Conservation (phyloP, 2,113 vertebrate genomes). For the Prolemur simus region DNA sequence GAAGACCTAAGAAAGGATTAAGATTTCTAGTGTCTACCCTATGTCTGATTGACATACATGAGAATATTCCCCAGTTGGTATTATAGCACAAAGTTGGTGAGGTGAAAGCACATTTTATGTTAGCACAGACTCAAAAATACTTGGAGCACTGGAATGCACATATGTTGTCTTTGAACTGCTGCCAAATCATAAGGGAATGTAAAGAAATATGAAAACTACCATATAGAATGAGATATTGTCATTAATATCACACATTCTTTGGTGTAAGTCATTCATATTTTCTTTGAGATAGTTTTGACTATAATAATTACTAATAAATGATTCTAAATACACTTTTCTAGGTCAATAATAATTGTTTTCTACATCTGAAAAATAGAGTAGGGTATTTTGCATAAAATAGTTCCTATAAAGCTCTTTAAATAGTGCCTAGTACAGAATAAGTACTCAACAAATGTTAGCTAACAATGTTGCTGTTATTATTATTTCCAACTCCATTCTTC, state of each 20-base stretch:
- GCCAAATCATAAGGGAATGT: constrained; percentile 76
- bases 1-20: constrained; percentile 58
- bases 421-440: neutral
- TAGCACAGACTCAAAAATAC: constrained; percentile 80
- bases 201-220: constrained; percentile 72
- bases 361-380: neutral
- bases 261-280: constrained; percentile 15
- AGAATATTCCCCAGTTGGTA: constrained; percentile 78
- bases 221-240: constrained; percentile 62
- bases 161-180: constrained; percentile 78
- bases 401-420: neutral
- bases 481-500: neutral
- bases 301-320: constrained; percentile 14
- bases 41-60: constrained; percentile 76
- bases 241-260: constrained; percentile 44
- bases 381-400: neutral
- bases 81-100: constrained; percentile 73
- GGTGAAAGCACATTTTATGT: constrained; percentile 82
- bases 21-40: constrained; percentile 69
- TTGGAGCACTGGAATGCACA: constrained; percentile 77
- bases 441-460: neutral
- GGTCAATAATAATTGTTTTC: neutral
- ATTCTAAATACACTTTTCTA: neutral
- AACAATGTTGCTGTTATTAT: neutral
- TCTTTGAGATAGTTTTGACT: constrained; percentile 22